Conservation (phyloP, 2,797 vertebrate species). For the Tauraco hartlaubi region DNA sequence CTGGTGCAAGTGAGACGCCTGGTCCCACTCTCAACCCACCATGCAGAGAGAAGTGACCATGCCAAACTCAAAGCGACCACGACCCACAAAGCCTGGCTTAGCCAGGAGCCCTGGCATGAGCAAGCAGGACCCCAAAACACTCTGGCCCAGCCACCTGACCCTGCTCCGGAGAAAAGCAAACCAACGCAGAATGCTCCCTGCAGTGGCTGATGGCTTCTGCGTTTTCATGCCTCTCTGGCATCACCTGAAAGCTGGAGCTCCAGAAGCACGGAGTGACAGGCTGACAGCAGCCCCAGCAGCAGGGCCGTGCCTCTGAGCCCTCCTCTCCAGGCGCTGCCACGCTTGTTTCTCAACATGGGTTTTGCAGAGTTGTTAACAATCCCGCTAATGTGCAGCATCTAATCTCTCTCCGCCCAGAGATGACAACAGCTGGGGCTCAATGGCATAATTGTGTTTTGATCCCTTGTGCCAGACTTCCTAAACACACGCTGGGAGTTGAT, state of each 20-base stretch:
- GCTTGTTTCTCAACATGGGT: not conserved
- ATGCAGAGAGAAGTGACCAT: not conserved
- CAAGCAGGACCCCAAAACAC: not conserved
- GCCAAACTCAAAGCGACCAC: not conserved
- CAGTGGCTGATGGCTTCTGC: not conserved
- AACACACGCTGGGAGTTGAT: not conserved
- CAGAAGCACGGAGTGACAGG: not conserved
- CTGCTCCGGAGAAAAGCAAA: not conserved
- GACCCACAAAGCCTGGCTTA: not conserved
- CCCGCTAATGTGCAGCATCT: not conserved
- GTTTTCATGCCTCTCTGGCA: not conserved
- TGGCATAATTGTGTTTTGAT: not conserved
- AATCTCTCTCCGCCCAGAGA: not conserved
- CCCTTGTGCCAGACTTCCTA: not conserved
- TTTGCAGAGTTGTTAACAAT: not conserved
- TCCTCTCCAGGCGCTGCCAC: not conserved
- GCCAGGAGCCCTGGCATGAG: not conserved
- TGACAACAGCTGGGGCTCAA: not conserved
- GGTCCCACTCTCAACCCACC: not conserved
- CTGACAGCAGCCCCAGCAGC: not conserved
- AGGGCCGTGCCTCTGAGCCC: not conserved
- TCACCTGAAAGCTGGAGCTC: not conserved
- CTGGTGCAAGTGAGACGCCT: not conserved
- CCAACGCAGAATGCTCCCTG: fast-evolving
- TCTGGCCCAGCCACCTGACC: not conserved